These are phyloP conservation scores for Synergus umbraculus DNA, from an alignment of 2,888 invertebrate species.

Conservation along the genomic window DNA sequence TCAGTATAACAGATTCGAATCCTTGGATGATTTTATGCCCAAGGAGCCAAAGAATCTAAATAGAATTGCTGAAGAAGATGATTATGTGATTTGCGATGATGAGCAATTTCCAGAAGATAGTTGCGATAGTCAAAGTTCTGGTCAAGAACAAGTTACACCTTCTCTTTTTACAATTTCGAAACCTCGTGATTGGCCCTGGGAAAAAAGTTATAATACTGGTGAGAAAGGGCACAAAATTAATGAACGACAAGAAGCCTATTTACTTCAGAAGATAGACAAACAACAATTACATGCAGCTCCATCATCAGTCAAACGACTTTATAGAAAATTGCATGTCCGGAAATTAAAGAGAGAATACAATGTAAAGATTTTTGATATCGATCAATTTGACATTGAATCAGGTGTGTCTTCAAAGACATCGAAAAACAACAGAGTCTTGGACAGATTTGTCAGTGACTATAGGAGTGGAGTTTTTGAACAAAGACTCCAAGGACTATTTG, in stretches of 20 bases:
- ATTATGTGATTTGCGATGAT: conserved; percentile 58
- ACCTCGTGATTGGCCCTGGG: conserved; percentile 78
- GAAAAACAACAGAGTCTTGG: conserved; percentile 66
- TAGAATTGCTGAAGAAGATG: conserved; percentile 38
- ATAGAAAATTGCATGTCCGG: conserved; percentile 81
- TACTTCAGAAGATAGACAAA: conserved; percentile 72
- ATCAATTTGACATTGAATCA: conserved; percentile 67
- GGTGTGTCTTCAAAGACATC: conserved; percentile 46
- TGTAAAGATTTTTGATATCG: conserved; percentile 81
- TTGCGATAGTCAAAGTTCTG: conserved; percentile 63
- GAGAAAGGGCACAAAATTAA: conserved; percentile 74
- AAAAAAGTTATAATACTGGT: conserved; percentile 58
- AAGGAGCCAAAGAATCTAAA: conserved; percentile 62
- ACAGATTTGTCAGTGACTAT: conserved; percentile 67
- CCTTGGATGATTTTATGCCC: conserved; percentile 63
- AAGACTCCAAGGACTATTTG: conserved; percentile 79
- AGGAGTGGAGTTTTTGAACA: conserved; percentile 67
- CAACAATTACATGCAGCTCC: conserved; percentile 68
- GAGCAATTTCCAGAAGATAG: conserved; percentile 64
- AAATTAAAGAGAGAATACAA: conserved; percentile 80
- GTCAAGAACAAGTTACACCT: conserved; percentile 61
- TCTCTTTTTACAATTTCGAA: conserved; percentile 74
- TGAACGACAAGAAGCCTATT: conserved; percentile 78
- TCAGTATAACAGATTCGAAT: conserved; percentile 60
- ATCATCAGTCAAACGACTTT: conserved; percentile 76